phyloP scores from a whole-genome alignment of 1,140 invertebrate species.

The Drosophila sechellia region DNA sequence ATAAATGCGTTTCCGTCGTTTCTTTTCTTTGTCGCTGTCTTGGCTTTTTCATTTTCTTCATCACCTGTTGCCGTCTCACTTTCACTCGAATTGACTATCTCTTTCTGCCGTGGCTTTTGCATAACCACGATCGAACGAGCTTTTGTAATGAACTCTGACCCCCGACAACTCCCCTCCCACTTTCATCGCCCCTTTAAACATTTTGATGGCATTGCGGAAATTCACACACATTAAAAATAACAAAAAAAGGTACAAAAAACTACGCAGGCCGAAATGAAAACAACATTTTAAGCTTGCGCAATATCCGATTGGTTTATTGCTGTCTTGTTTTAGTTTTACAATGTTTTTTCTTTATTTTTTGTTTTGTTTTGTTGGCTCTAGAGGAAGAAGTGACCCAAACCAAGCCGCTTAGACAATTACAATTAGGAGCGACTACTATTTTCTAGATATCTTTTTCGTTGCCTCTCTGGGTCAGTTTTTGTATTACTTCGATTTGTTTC shows the following conservation, averaged over 20 bases:
- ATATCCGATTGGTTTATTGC: conserved; percentile 64
- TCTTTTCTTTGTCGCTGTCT: background rate
- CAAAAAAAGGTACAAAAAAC: conserved; percentile 21
- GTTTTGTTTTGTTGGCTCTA: background rate
- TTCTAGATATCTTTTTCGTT: conserved; percentile 1
- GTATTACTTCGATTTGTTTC: conserved; percentile 19
- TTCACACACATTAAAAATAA: conserved; percentile 47
- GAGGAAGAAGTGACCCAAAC: conserved; percentile 26
- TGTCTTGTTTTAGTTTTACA: conserved; percentile 24
- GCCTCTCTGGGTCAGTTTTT: conserved; percentile 55
- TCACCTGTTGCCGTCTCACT: conserved; percentile 63
- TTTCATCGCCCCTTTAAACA: conserved; percentile 22
- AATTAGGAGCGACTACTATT: conserved; percentile 39
- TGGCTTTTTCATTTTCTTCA: conserved; percentile 10
- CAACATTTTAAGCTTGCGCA: conserved; percentile 60
- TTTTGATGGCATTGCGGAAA: conserved; percentile 56
- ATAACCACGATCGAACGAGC: conserved; percentile 42
- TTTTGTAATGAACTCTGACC: conserved; percentile 63
- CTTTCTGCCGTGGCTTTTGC: conserved; percentile 49
- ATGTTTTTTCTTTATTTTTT: background rate
- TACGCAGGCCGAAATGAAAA: conserved; percentile 16
- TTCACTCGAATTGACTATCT: conserved; percentile 43
- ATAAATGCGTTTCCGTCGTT: conserved; percentile 59
- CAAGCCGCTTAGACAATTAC: conserved; percentile 46
- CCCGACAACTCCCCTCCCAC: background rate